Base-by-base conservation (phyloP, 2,797 vertebrate genomes). In the Takifugu rubripes region DNA sequence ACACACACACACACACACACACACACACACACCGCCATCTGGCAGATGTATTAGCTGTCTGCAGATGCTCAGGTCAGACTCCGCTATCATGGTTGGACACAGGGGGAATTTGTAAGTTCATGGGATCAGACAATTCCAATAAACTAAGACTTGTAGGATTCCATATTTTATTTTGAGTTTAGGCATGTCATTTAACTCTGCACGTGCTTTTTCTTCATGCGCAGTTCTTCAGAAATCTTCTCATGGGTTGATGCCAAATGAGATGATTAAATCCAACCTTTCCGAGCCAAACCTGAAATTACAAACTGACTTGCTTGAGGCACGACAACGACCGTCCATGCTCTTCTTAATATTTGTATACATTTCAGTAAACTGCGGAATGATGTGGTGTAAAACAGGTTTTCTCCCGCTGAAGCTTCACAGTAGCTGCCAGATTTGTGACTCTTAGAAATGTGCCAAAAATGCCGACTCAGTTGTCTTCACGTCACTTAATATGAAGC, bases 21-120 rank as follows among this genome's bases (percentile, higher is more conserved):
- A 51, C 49, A 25, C 56, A 59, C 33, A 60, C 40, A 47, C 3
- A 49, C 6, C 49, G 49, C 58, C 87, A 87, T 83, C 85, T 88
- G 85, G 66, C 60, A 78, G 64, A 81, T 66, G 62, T 67, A 79
- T 84, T 78, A 86, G 74, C 59, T 15, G 49, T 61, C 61, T 72
- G 49, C 74, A 73, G 70, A 72, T 74, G 62, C 64, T 50, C 67
- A 56, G 74, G 71, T 74, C 75, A 68, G 46, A 52, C 27, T 74
- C 48, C 49, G 51, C 61, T 68, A 66, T 68, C 71, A 42, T 43
- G 65, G 64, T 68, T 9, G 44, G n/a, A 45, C 61, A 58, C 45
- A 56, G 46, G 51, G n/a, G 50, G 49, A 57, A 66, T 72, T 16
- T 60, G 68, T 55, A 60, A 54, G 68, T 73, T 67, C 57, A 49